Conservation (phyloP, 2,888 invertebrate species). For the Apodemia mormo region DNA sequence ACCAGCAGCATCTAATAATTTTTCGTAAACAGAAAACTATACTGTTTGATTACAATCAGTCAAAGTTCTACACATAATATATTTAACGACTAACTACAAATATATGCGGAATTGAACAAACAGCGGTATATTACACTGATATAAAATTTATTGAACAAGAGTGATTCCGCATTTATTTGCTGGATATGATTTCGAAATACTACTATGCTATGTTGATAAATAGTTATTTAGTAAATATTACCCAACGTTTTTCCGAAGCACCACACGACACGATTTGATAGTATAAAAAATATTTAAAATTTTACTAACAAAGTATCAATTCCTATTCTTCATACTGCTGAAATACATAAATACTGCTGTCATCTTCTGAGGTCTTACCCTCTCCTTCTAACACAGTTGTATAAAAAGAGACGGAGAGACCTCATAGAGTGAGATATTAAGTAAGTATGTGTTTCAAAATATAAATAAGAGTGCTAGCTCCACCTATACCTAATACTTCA, state of each 20-base stretch:
- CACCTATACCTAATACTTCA: too few species aligned
- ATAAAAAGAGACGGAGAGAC: too few species aligned
- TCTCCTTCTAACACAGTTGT: too few species aligned
- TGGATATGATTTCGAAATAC: neutral
- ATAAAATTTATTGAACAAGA: slow-evolving; percentile 3
- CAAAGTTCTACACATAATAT: neutral
- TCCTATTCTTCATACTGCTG: too few species aligned
- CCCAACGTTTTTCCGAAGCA: neutral
- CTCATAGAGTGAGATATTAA: too few species aligned
- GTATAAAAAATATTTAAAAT: neutral
- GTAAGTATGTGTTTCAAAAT: too few species aligned
- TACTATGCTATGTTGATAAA: neutral
- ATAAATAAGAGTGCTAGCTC: too few species aligned
- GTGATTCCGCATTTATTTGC: neutral
- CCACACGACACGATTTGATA: neutral
- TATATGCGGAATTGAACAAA: neutral
- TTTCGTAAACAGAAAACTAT: neutral
- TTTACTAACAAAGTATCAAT: too few species aligned
- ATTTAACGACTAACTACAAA: neutral
- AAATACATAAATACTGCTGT: too few species aligned
- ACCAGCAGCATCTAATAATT: neutral
- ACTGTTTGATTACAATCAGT: neutral
- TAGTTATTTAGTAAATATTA: neutral
- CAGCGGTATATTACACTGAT: neutral
- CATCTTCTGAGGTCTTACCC: too few species aligned